Evolutionary conservation across 2,797 vertebrate genomes (phyloP), one percentile per base, ranked within the genome.

Genomic region (Euthynnus affinis): DNA sequence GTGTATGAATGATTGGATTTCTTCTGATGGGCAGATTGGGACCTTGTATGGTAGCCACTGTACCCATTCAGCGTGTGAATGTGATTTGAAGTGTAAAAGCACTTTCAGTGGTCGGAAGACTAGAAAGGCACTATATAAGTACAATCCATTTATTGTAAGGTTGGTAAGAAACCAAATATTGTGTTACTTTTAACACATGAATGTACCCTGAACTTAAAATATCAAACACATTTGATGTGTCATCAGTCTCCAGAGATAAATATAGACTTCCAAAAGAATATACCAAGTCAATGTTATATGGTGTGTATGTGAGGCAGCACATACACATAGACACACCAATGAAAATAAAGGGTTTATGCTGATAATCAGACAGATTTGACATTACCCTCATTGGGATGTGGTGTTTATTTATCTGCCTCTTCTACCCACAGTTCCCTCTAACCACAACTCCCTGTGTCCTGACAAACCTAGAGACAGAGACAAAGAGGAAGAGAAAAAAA

Each of bases 391-490:
- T 73, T 6, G 71, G 82, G 80, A 87, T 71, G 78, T 44, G 60
- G 6, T 92, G 90, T 90, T 91, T 89, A 84, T 89, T 86, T 80
- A 71, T 70, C 80, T 80, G 76, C 70, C 57, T 87, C 84, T 80
- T 85, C 82, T 71, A 84, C 80, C 84, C 80, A 82, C 89, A 89
- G 86, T 87, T 83, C 83, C 69, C 88, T 55, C 72, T 75, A 82
- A 92, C 89, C 88, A 89, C 89, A 90, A 79, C 78, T 89, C 81
- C 80, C 76, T 51, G 69, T 84, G 86, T 89, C 81, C 81, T 89
- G 90, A 89, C 87, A 86, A 86, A 83, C 44, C 78, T 3, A 64
- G 62, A 78, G 74, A 83, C 53, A 69, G 63, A 63, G 70, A 81
- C 56, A 46, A 76, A 76, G 73, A 71, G 40, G 34, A 80, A 65